A percentile compares a stretch with the other conserved stretches of the same genome.
These are phyloP conservation scores for Tyria jacobaeae DNA, from an alignment of 2,888 invertebrate genomes.

Conservation along the genomic window DNA sequence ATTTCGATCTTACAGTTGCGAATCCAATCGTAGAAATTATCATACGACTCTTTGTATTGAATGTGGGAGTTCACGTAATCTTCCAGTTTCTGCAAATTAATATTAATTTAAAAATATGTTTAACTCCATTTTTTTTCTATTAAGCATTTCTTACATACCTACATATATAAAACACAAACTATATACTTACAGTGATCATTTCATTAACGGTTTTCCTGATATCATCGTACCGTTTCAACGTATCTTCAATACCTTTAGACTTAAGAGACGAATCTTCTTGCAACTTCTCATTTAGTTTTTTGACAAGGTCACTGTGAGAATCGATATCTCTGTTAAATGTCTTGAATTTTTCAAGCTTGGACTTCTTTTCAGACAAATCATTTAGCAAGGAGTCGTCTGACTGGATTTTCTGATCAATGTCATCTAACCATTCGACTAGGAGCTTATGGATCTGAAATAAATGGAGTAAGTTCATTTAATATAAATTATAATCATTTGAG, in stretches of 20 bases:
- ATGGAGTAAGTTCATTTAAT: neutral
- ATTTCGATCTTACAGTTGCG: slow-evolving; percentile 92
- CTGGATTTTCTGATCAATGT: slow-evolving; percentile 94
- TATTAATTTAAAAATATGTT: neutral
- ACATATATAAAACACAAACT: neutral
- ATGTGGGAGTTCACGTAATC: slow-evolving; percentile 95
- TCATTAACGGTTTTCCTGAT: slow-evolving; percentile 89
- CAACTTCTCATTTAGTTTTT: slow-evolving; percentile 91
- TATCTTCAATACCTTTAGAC: slow-evolving; percentile 89
- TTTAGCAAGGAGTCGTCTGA: slow-evolving; percentile 91
- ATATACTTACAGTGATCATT: slow-evolving; percentile 87
- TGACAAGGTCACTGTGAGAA: slow-evolving; percentile 92
- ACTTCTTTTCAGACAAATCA: slow-evolving; percentile 96
- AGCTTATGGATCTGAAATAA: slow-evolving; percentile 88
- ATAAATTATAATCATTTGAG: too few species aligned
- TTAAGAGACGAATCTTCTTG: slow-evolving; percentile 89
- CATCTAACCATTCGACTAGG: slow-evolving; percentile 95
- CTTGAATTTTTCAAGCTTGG: slow-evolving; percentile 95
- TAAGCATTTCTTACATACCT: neutral
- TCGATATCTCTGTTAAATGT: slow-evolving; percentile 93
- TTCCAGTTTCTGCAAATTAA: slow-evolving; percentile 88
- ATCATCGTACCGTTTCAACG: slow-evolving; percentile 90
- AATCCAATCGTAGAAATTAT: slow-evolving; percentile 95
- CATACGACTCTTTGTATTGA: slow-evolving; percentile 93
- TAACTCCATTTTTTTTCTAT: too few species aligned